Evolutionary conservation across 2,797 vertebrate species (phyloP).

Genomic region (Spheniscus humboldti): DNA sequence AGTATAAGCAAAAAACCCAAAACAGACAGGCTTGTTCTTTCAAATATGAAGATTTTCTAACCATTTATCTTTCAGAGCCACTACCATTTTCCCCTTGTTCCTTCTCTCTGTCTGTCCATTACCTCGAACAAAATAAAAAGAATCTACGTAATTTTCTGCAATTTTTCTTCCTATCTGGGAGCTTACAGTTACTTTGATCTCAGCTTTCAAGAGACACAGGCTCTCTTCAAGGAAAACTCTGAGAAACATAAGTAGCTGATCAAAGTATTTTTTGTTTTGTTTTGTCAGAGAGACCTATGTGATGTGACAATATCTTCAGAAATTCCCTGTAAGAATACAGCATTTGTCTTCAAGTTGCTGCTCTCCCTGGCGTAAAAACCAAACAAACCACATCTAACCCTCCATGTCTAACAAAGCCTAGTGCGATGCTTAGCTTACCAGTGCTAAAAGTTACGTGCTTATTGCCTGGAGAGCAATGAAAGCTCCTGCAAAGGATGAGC

Average conservation of each 20-base stretch:
- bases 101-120: conserved; percentile 52
- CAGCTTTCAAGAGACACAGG: conserved; percentile 79
- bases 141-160: conserved; percentile 70
- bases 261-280: conserved; percentile 81
- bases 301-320: conserved; percentile 53
- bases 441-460: conserved; percentile 66
- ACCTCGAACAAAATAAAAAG: conserved; percentile 67
- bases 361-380: conserved; percentile 51
- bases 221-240: conserved; percentile 77
- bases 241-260: conserved; percentile 84
- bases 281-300: conserved; percentile 68
- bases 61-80: conserved; percentile 53
- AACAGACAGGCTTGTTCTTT: conserved; percentile 9
- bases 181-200: conserved; percentile 88
- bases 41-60: conserved; percentile 34
- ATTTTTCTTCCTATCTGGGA: conserved; percentile 77
- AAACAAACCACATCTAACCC: conserved; percentile 70
- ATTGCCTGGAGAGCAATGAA: neutral
- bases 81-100: conserved; percentile 48
- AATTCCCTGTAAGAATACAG: conserved; percentile 50
- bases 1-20: neutral
- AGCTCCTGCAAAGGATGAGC: neutral
- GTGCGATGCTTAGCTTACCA: conserved; percentile 74
- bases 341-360: conserved; percentile 70
- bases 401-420: conserved; percentile 72